Percentiles rank a stretch among this genome's conserved stretches.
These are phyloP conservation scores for Smittia sp. DNA, from an alignment of 2,888 invertebrate genomes.

Conservation along the genomic window DNA sequence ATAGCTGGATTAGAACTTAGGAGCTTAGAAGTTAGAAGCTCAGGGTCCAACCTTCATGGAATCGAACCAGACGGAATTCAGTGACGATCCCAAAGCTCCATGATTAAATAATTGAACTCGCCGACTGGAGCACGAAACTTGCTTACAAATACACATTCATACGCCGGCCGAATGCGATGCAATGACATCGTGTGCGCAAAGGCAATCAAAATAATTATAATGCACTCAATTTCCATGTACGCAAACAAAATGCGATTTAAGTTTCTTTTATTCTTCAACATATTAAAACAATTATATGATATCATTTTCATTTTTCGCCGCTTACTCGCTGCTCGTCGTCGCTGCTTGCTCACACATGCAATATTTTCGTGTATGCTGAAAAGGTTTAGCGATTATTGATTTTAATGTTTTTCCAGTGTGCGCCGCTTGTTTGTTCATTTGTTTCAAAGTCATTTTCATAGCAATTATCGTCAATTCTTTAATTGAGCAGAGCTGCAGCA, in stretches of 20 bases:
- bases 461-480: background rate
- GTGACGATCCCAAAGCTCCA: too few relatives aligned
- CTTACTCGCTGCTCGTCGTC: background rate
- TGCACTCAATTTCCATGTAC: conserved; percentile 16
- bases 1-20: too few relatives aligned
- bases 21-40: too few relatives aligned
- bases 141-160: too few relatives aligned
- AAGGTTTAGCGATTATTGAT: conserved; percentile 7
- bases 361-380: background rate
- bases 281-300: background rate
- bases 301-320: conserved; percentile 10
- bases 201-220: conserved; percentile 30
- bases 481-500: background rate
- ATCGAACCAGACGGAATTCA: too few relatives aligned
- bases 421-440: background rate
- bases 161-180: background rate
- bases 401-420: background rate
- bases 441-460: conserved; percentile 18
- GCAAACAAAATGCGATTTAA: conserved; percentile 3
- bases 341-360: background rate
- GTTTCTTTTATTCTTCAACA: background rate
- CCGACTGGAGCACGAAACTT: too few relatives aligned
- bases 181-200: conserved; percentile 3
- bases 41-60: too few relatives aligned
- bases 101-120: too few relatives aligned